phyloP scores from a whole-genome alignment of 2,888 invertebrate species.

The Brachyptera putata region DNA sequence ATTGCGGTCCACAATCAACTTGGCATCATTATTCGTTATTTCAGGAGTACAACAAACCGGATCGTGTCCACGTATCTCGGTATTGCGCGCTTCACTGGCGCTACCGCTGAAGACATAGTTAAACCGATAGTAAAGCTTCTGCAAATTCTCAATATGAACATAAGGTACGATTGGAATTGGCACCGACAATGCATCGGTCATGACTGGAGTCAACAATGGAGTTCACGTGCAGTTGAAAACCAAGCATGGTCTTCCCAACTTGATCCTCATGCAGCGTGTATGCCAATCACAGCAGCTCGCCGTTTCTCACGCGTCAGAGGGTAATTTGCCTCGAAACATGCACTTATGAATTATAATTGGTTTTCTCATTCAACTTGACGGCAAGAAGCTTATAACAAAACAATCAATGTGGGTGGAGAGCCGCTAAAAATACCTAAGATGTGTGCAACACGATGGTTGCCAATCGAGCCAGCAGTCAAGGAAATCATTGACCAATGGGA shows the following conservation, averaged over 20 bases:
- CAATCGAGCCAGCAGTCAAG: conserved; percentile 38
- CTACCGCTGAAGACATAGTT: no score
- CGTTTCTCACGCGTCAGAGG: conserved; percentile 37
- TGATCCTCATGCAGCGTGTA: conserved; percentile 40
- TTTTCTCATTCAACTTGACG: conserved; percentile 37
- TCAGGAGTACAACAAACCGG: no score
- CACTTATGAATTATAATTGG: conserved; percentile 40
- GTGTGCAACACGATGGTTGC: conserved; percentile 38
- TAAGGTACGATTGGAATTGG: conserved; percentile 40
- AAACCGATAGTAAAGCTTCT: no score
- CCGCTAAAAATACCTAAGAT: conserved; percentile 38
- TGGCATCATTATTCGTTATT: conserved; percentile 13
- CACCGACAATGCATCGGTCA: conserved; percentile 42
- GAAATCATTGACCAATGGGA: conserved; percentile 38
- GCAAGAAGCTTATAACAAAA: conserved; percentile 35
- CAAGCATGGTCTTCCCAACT: no score
- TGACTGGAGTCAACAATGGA: conserved; percentile 41
- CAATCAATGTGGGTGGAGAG: conserved; percentile 36
- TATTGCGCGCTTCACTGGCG: no score
- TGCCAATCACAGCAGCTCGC: conserved; percentile 42
- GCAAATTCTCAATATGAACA: conserved; percentile 33
- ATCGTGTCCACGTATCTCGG: no score
- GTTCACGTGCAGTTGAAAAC: conserved; percentile 39
- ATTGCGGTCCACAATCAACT: conserved; percentile 34
- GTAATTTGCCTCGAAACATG: conserved; percentile 39